Conservation (phyloP, 2,113 vertebrate genomes). For the Psephotus haematonotus region DNA sequence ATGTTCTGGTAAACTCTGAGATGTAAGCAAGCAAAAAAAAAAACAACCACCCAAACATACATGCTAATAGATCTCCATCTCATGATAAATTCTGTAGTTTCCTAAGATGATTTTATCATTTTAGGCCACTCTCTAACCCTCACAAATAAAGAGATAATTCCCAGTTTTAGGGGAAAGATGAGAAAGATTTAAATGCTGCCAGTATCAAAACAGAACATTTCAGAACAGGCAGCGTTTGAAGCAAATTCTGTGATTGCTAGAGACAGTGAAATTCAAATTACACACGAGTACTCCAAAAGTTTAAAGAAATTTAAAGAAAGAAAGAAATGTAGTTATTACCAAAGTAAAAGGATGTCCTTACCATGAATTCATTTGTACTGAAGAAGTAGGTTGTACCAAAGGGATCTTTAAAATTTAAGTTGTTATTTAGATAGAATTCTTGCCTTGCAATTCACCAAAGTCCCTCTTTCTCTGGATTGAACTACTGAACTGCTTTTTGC, state of each 20-base stretch:
- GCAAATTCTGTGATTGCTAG: constrained; percentile 17
- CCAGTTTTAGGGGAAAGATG: constrained; percentile 17
- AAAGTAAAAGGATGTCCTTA: neutral
- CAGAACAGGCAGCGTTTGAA: neutral
- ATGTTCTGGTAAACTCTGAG: constrained; percentile 49
- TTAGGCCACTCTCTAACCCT: neutral
- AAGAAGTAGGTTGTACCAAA: neutral
- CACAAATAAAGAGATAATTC: constrained; percentile 23
- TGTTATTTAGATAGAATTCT: neutral
- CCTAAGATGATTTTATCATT: constrained; percentile 24
- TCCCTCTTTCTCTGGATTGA: neutral
- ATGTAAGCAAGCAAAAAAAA: constrained; percentile 35
- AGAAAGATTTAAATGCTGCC: constrained; percentile 20
- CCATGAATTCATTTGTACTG: neutral
- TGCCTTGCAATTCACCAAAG: neutral
- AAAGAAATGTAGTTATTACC: neutral
- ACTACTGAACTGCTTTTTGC: neutral
- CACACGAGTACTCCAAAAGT: neutral
- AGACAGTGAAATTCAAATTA: constrained; percentile 25
- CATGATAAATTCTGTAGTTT: constrained; percentile 2
- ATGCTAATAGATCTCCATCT: neutral
- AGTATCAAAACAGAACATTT: constrained; percentile 11
- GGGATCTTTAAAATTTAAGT: neutral
- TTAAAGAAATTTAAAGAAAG: neutral
- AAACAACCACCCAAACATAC: neutral